Evolutionary conservation across 2,888 invertebrate genomes (phyloP), one percentile per base, ranked within the genome.

Genomic region (Lumbricus terrestris): DNA sequence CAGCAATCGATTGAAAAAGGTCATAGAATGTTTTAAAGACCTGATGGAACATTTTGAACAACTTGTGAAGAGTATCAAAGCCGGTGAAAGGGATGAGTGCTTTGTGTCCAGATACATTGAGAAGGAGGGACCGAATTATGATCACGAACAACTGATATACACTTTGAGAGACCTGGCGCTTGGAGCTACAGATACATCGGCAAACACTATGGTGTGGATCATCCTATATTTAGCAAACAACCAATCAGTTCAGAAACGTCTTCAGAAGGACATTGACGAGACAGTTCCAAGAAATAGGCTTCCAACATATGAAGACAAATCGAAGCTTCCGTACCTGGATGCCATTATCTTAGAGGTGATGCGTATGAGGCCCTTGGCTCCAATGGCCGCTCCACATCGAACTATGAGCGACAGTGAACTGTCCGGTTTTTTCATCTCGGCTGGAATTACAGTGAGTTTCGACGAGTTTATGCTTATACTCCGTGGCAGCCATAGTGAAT

Each of bases 321-420:
- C 89, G 5, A n/a, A 47, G 8, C 82, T 89, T 20, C 54, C 54
- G 20, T 18, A 69, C 69, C 29, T 82, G 23, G 89, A 89, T 8
- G 89, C 89, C 20, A 89, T 82, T 8, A 29, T 89, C 18, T 35
- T 89, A 69, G 89, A 89, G 34, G 89, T 89, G 33, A 47, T 89
- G 89, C 33, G 89, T 11, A 6, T 35, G 8, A 47, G 35, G 29
- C 29, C 89, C 6, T 35, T 89, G 69, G 89, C 69, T 29, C 89
- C 89, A 18, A 18, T 89, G 35, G 89, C 89, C 16, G 29, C 69
- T 18, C 89, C 89, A 18, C 89, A 89, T 82, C 2, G 35, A 35
- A 89, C 89, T 15, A 6, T 82, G 8, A 82, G 34, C n/a, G 82
- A 82, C 82, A 8, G n/a, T 13, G 82, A 82, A 15, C n/a, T 82